Evolutionary conservation across 2,888 invertebrate genomes (phyloP), one percentile per base, ranked within the genome.

Genomic region (Fragum fragum): DNA sequence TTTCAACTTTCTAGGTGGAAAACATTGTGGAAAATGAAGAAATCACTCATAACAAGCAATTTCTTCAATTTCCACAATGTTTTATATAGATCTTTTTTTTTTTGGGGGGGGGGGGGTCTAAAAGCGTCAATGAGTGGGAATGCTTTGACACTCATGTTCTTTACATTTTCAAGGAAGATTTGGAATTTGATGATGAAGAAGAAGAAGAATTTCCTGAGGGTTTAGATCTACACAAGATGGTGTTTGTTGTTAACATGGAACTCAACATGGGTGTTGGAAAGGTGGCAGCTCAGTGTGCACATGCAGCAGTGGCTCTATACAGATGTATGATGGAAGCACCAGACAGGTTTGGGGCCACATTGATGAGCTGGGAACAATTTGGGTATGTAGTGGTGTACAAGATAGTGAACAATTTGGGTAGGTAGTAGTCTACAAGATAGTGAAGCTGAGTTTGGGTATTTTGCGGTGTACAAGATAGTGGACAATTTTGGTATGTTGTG

Each of bases 231-330:
- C 96, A 95, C 92, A 96, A 96, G 94, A 96, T 96, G 96, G 96
- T 96, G 28, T 96, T 96, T 93, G 95, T 96, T 36, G 96, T 96
- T 7, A 96, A 96, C 92, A 93, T 94, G 59, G 95, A 95, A 32
- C 93, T 96, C 70, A 95, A 95, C 85, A 96, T 96, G 96, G 96
- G 96, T 0, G 93, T 95, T 36, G 96, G 96, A 1, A 96, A 96
- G 93, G 93, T 96, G 6, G 93, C 92, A 0, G 93, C 93, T 3
- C 94, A 94, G 83, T 91, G 90, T 14, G 96, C 95, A 0, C 96
- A 96, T 93, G 96, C 96, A 29, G 95, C 96, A 59, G 92, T 96
- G 21, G 96, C 95, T 5, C 92, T 96, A 52, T 96, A 96, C 90
- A 93, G 95, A 69, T 90, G 94, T 59, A 94, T 96, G 83, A 89